Percentiles rank a stretch among this genome's conserved stretches.
Evolutionary conservation across 1,140 invertebrate species (phyloP).

Genomic region (Eulimnadia texana): DNA sequence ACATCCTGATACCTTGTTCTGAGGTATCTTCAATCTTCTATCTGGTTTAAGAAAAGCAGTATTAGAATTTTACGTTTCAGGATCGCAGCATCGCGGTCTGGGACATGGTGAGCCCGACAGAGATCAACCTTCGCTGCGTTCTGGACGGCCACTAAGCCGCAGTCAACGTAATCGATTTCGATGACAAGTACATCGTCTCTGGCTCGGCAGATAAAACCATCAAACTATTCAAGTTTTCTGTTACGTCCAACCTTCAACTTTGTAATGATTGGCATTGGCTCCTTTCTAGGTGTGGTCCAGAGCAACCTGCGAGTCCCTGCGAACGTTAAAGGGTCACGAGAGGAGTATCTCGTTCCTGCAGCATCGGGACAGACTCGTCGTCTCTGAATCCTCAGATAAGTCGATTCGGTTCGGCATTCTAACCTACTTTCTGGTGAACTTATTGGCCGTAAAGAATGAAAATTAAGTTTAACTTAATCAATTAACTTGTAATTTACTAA

Average conservation of each 20-base stretch:
- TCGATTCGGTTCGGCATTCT: conserved; percentile 61
- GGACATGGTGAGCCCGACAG: conserved; percentile 95
- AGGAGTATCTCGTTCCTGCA: conserved; percentile 98
- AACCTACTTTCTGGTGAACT: not conserved
- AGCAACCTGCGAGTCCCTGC: conserved; percentile 95
- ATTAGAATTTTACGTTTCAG: conserved; percentile 32
- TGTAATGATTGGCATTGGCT: no score
- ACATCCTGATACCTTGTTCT: conserved; percentile 99
- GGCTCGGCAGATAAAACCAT: conserved; percentile 99
- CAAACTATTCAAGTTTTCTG: conserved; percentile 44
- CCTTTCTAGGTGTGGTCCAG: conserved; percentile 75
- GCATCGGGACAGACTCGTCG: conserved; percentile 90
- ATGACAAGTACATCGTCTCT: conserved; percentile 98
- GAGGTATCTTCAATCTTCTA: conserved; percentile 48
- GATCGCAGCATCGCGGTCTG: conserved; percentile 98
- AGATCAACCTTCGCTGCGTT: conserved; percentile 87
- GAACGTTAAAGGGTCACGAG: conserved; percentile 98
- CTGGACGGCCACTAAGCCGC: conserved; percentile 95
- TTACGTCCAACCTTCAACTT: no score
- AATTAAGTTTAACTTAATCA: no score
- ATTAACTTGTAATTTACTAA: no score
- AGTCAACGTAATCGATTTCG: conserved; percentile 99
- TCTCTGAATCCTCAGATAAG: conserved; percentile 97
- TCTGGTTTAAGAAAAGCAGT: conserved; percentile 14
- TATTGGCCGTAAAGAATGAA: not conserved